These are phyloP conservation scores for Coranthus polyacanthus DNA, from an alignment of 2,797 vertebrate genomes.

Conservation along the genomic window DNA sequence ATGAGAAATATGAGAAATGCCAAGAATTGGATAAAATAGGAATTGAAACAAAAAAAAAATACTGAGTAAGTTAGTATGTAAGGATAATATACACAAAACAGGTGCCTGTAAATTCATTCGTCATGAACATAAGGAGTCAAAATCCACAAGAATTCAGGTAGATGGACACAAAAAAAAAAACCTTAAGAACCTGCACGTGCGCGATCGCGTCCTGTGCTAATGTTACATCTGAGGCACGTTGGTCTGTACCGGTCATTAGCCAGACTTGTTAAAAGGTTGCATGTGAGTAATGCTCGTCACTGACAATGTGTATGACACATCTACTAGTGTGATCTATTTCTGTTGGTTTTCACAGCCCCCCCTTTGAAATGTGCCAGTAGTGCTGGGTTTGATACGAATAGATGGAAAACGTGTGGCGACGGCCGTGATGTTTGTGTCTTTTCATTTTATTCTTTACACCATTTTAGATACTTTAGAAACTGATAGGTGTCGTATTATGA, in stretches of 20 bases:
- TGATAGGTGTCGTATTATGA: no score
- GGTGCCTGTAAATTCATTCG: no score
- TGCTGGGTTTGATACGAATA: constrained; percentile 14
- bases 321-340: constrained; percentile 35
- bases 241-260: constrained; percentile 46
- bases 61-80: no score
- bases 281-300: constrained; percentile 53
- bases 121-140: no score
- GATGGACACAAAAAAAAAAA: no score
- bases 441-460: not conserved
- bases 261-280: constrained; percentile 33
- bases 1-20: no score
- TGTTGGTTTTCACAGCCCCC: constrained; percentile 29
- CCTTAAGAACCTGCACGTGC: no score
- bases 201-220: constrained; percentile 18
- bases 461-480: not conserved
- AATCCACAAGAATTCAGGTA: no score
- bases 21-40: no score
- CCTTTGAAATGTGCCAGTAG: constrained; percentile 23
- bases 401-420: not conserved
- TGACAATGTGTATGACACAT: constrained; percentile 32
- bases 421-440: constrained; percentile 4
- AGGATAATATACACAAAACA: no score
- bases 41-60: no score
- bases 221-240: constrained; percentile 17